phyloP scores from a whole-genome alignment of 2,888 invertebrate species.

The Drosophila robusta region DNA sequence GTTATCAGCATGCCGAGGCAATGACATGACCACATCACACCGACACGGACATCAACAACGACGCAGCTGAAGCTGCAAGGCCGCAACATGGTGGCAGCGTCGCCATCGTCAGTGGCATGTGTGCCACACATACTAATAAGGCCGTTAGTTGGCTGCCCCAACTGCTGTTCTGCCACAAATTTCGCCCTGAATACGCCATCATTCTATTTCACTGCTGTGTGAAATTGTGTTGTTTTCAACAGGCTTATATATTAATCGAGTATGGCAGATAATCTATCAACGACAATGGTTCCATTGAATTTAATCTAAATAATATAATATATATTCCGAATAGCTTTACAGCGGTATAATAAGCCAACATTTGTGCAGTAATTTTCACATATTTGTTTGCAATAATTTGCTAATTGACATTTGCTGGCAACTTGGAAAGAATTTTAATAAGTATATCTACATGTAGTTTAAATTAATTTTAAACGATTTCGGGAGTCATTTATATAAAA shows the following conservation, averaged over 20 bases:
- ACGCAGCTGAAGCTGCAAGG: slow-evolving; percentile 24
- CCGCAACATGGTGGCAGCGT: slow-evolving; percentile 65
- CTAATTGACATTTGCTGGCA: too few species aligned
- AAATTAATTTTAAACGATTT: too few species aligned
- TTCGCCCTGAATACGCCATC: slow-evolving; percentile 15
- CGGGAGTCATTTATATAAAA: too few species aligned
- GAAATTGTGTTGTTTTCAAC: neutral
- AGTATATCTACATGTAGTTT: too few species aligned
- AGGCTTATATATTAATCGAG: neutral
- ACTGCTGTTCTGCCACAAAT: slow-evolving; percentile 36
- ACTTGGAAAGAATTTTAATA: too few species aligned
- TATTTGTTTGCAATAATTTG: too few species aligned
- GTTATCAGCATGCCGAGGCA: slow-evolving; percentile 74
- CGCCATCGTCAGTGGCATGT: slow-evolving; percentile 64
- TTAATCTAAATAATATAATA: too few species aligned
- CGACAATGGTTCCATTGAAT: too few species aligned
- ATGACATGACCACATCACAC: slow-evolving; percentile 79
- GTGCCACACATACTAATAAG: slow-evolving; percentile 76
- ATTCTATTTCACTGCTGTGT: slow-evolving; percentile 13
- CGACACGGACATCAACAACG: slow-evolving; percentile 46
- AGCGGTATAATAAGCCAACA: too few species aligned
- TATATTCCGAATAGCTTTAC: too few species aligned
- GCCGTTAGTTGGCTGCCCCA: slow-evolving; percentile 60
- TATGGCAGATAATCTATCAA: neutral
- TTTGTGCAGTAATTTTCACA: too few species aligned